These are phyloP conservation scores for Peromyscus polionotus DNA, from an alignment of 2,113 vertebrate genomes.

Conservation along the genomic window DNA sequence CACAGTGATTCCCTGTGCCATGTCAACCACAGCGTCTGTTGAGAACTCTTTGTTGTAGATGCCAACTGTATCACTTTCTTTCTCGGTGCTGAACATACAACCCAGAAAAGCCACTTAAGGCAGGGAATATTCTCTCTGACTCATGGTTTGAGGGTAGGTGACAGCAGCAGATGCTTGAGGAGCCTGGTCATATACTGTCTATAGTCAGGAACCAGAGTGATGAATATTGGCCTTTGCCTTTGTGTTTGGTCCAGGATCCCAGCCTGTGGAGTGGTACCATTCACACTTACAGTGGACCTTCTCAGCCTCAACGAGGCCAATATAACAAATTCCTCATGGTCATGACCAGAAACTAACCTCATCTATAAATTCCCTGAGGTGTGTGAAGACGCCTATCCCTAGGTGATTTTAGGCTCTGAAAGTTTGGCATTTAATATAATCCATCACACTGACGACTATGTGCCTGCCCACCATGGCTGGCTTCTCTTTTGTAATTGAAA, in stretches of 20 bases:
- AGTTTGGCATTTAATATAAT: neutral
- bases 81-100: neutral
- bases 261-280: neutral
- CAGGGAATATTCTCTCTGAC: neutral
- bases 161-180: neutral
- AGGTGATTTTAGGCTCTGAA: neutral
- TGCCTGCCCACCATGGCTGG: neutral
- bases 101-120: neutral
- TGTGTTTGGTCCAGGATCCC: no score
- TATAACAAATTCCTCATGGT: neutral
- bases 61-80: neutral
- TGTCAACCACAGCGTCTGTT: neutral
- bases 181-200: neutral
- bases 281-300: neutral
- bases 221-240: no score
- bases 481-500: neutral
- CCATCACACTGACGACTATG: neutral
- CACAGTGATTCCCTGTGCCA: no score
- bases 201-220: neutral
- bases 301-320: neutral
- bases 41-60: neutral
- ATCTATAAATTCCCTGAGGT: neutral
- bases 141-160: neutral
- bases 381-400: neutral
- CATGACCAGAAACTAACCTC: neutral